phyloP scores from a whole-genome alignment of 2,113 vertebrate species.

The Sander vitreus region DNA sequence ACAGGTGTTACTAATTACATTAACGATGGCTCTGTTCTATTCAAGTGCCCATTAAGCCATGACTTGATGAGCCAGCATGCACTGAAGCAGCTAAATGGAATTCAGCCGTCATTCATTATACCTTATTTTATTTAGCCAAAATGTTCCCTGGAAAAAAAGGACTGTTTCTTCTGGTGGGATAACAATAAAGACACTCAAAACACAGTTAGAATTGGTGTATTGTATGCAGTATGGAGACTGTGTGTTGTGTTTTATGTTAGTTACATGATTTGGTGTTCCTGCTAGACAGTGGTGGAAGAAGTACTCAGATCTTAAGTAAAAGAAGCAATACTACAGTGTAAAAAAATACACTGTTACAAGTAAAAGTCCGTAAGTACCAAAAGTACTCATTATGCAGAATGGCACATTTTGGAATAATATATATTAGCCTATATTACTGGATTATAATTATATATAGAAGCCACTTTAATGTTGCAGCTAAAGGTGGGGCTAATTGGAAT shows the following conservation, averaged over 20 bases:
- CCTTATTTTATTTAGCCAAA: background rate
- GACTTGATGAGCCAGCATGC: too few species aligned
- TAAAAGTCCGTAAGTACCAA: too few species aligned
- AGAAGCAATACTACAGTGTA: too few species aligned
- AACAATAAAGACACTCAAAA: background rate
- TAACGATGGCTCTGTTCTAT: background rate
- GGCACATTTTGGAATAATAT: background rate
- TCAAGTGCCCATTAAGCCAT: background rate
- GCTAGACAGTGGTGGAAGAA: background rate
- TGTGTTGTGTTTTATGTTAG: background rate
- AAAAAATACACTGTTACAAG: too few species aligned
- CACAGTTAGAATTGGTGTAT: background rate
- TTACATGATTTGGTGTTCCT: background rate
- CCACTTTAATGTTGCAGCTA: too few species aligned
- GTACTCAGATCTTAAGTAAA: too few species aligned
- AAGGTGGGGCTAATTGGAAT: background rate
- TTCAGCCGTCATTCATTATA: background rate
- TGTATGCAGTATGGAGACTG: background rate
- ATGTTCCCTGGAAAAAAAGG: background rate
- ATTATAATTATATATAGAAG: background rate
- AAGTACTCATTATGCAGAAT: background rate
- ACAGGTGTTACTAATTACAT: background rate
- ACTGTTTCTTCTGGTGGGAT: background rate
- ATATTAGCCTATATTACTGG: background rate
- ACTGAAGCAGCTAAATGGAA: background rate